Evolutionary conservation across 2,888 invertebrate species (phyloP), one percentile per base, ranked within the genome.

Genomic region (Rhagonycha fulva): DNA sequence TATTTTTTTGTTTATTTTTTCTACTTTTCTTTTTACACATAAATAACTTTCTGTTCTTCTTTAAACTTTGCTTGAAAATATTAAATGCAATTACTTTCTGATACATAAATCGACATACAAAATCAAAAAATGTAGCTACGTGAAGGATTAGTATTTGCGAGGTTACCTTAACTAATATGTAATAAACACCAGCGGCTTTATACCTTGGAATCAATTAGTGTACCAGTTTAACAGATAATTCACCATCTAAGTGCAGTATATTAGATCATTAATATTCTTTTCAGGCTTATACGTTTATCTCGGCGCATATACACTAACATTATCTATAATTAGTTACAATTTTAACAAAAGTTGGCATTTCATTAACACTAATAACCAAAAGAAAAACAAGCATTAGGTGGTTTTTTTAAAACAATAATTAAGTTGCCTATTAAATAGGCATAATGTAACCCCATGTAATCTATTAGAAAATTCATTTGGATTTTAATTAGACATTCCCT

Each of bases 201-300:
- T 76, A 78, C 76, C 76, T 78, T 79, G 74, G 78, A 82, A 82
- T 82, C 82, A 82, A 82, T 82, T 82, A 82, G 80, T 79, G 73
- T 80, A 81, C 74, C 81, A 81, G 80, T 82, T 82, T 82, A 82
- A 80, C 82, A 81, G 81, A 80, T 81, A 81, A 82, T 81, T 82
- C 81, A 79, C 80, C 78, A 71, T 74, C 79, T 76, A 81, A 79
- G 70, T 79, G 74, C 61, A 62, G 47, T 76, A 72, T 70, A 67
- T 23, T 74, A 72, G 69, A 76, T 47, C 74, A 62, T 67, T 73
- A 78, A 68, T 77, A 47, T 47, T 74, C 68, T 74, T 69, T 60
- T 71, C 74, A 74, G 78, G 74, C 70, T 76, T 68, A 77, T 24
- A 74, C 76, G 73, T 76, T 68, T 70, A 73, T 76, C 76, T 71